Evolutionary conservation across 2,113 vertebrate genomes (phyloP).

Genomic region (Salminus brasiliensis): DNA sequence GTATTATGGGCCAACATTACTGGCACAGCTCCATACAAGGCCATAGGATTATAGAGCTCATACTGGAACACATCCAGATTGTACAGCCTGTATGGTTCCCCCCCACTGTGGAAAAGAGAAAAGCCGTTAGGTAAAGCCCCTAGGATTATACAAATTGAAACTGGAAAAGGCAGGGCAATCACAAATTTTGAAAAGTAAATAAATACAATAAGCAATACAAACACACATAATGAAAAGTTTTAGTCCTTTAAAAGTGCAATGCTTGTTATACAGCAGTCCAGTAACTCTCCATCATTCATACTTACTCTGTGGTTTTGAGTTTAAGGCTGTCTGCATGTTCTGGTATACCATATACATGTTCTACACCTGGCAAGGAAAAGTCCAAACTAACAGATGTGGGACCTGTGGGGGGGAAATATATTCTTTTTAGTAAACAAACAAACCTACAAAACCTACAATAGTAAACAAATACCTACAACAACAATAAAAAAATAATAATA

Average conservation of each 20-base stretch:
- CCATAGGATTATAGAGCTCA: slow-evolving; percentile 90
- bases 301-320: slow-evolving; percentile 91
- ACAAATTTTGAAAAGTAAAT: not conserved
- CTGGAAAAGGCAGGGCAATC: not conserved
- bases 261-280: not conserved
- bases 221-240: too few relatives aligned
- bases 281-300: not conserved
- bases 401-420: slow-evolving; percentile 67
- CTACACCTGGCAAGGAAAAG: slow-evolving; percentile 90
- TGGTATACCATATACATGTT: slow-evolving; percentile 92
- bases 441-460: not conserved
- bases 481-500: too few relatives aligned
- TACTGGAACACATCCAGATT: slow-evolving; percentile 98
- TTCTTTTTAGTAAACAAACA: not conserved
- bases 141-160: not conserved
- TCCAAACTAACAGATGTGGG: slow-evolving; percentile 89
- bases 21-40: slow-evolving; percentile 88
- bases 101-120: slow-evolving; percentile 73
- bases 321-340: slow-evolving; percentile 88
- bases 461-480: not conserved
- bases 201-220: too few relatives aligned
- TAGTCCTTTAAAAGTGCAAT: too few relatives aligned
- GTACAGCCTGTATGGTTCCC: slow-evolving; percentile 90
- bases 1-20: slow-evolving; percentile 85
- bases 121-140: not conserved